phyloP scores from a whole-genome alignment of 2,797 vertebrate genomes.

The Coracias cyanogaster region DNA sequence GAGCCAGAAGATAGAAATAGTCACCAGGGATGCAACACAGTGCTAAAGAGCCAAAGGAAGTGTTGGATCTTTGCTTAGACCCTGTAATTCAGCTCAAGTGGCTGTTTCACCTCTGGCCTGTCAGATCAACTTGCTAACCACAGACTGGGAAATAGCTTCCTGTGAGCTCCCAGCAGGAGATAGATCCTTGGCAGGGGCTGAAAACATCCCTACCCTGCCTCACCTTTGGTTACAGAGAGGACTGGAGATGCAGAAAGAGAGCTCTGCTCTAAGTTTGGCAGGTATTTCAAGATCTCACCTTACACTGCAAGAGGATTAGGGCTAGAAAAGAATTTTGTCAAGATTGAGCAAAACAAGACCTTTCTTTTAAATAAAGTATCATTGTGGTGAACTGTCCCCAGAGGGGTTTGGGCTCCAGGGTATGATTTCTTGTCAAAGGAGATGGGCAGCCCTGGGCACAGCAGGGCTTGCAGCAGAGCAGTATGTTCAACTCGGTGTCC shows the following conservation, averaged over 20 bases:
- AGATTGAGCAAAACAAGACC: slow-evolving; percentile 53
- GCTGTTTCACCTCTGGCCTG: slow-evolving; percentile 50
- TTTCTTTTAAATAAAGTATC: slow-evolving; percentile 38
- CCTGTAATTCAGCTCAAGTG: slow-evolving; percentile 46
- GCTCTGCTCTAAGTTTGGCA: neutral
- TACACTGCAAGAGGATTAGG: slow-evolving; percentile 58
- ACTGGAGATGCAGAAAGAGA: slow-evolving; percentile 7
- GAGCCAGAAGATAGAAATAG: slow-evolving; percentile 44
- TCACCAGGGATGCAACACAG: slow-evolving; percentile 28
- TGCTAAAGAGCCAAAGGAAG: slow-evolving; percentile 43
- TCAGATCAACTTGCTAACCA: slow-evolving; percentile 51
- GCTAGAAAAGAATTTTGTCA: slow-evolving; percentile 52
- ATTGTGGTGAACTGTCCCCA: slow-evolving; percentile 19
- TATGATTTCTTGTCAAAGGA: slow-evolving; percentile 26
- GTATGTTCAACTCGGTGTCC: neutral
- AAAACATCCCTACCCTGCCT: neutral
- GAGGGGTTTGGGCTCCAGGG: slow-evolving; percentile 28
- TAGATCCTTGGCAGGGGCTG: neutral
- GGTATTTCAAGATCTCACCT: slow-evolving; percentile 58
- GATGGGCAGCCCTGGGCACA: neutral
- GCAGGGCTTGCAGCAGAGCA: neutral
- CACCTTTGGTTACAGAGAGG: slow-evolving; percentile 14
- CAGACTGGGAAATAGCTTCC: slow-evolving; percentile 31
- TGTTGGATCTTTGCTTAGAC: slow-evolving; percentile 40
- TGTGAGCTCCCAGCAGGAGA: slow-evolving; percentile 28